phyloP scores from a whole-genome alignment of 2,888 invertebrate genomes.

The Vannuccia rotundouncinata region DNA sequence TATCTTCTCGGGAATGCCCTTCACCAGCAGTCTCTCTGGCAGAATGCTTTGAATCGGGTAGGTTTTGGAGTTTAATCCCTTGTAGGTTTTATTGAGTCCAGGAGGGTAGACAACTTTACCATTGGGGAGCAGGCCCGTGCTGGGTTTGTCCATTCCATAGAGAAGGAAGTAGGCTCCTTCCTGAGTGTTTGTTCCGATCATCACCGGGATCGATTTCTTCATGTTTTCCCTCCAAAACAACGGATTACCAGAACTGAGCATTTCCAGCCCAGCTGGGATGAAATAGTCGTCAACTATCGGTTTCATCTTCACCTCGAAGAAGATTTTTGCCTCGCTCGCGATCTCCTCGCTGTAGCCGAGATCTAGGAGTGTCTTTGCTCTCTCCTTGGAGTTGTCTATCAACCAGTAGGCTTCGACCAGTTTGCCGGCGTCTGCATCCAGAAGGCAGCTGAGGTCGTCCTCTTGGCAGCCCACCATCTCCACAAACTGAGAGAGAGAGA shows the following conservation, averaged over 20 bases:
- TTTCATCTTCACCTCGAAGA: slow-evolving; percentile 3
- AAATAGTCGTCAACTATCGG: slow-evolving; percentile 85
- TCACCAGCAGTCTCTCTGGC: background rate
- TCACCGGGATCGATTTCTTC: slow-evolving; percentile 72
- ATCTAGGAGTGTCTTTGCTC: background rate
- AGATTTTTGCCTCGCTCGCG: background rate
- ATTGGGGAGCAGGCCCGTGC: background rate
- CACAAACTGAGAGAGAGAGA: background rate
- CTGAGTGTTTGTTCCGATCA: slow-evolving; percentile 86
- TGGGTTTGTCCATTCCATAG: slow-evolving; percentile 74
- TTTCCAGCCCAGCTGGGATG: slow-evolving; percentile 63
- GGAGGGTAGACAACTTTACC: background rate
- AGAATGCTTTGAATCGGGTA: background rate
- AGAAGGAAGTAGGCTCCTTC: slow-evolving; percentile 89
- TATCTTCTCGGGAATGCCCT: background rate
- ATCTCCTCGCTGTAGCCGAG: background rate
- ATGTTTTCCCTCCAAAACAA: too few relatives aligned
- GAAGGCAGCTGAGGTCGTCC: background rate
- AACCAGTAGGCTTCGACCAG: background rate
- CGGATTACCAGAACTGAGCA: too few relatives aligned
- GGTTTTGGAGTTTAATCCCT: too few relatives aligned
- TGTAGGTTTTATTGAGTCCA: background rate
- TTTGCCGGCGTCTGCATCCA: background rate
- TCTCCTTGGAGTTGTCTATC: background rate
- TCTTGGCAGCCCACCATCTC: background rate